Conservation (phyloP, 2,888 invertebrate species). For the Hydrotaea diabolus region DNA sequence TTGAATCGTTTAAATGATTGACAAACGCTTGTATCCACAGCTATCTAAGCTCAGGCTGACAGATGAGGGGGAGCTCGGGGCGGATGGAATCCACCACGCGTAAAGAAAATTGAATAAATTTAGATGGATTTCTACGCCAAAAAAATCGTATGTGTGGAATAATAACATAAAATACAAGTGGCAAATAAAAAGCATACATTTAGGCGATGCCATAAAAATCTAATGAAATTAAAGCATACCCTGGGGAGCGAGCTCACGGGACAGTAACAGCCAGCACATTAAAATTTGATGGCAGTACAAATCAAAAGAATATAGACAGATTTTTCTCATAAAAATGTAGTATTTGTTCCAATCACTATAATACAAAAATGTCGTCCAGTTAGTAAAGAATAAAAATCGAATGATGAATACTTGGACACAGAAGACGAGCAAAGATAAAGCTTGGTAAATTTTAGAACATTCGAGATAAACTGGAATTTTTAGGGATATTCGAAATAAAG, state of each 20-base stretch:
- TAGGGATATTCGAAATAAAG: too few species aligned
- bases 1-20: constrained; percentile 29
- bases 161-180: constrained; percentile 19
- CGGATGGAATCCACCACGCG: too few species aligned
- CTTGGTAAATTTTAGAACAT: too few species aligned
- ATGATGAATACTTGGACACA: too few species aligned
- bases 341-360: too few species aligned
- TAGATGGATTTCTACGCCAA: constrained; percentile 12
- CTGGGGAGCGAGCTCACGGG: background rate
- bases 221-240: constrained; percentile 27
- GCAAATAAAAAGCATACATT: constrained; percentile 17
- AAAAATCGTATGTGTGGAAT: constrained; percentile 3
- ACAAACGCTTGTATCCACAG: background rate
- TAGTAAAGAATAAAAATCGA: too few species aligned
- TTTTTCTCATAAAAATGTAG: too few species aligned
- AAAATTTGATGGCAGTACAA: background rate
- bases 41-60: background rate
- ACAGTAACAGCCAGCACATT: too few species aligned
- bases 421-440: too few species aligned
- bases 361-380: too few species aligned
- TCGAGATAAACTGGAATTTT: too few species aligned
- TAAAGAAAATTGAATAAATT: constrained; percentile 27
- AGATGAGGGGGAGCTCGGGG: background rate
- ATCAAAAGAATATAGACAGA: background rate
- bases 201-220: constrained; percentile 2